Evolutionary conservation across 2,888 invertebrate species (phyloP).

Genomic region (Mellilla xanthometata): DNA sequence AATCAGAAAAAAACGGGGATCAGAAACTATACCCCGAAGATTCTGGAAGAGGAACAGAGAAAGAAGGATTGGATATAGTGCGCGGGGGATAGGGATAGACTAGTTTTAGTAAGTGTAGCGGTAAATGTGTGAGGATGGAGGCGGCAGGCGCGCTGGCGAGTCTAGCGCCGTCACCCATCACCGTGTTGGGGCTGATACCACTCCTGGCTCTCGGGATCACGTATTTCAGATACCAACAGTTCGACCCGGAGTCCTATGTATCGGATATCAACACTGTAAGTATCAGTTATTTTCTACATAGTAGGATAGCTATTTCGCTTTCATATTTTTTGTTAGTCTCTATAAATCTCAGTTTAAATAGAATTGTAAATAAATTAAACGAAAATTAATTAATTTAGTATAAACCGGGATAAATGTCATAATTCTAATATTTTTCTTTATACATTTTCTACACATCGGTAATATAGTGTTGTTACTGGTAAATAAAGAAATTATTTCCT

Average conservation of each 20-base stretch:
- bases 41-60: constrained; percentile 81
- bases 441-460: no score
- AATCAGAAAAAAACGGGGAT: constrained; percentile 82
- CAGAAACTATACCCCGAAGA: constrained; percentile 88
- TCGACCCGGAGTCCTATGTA: constrained; percentile 92
- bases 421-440: no score
- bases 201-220: constrained; percentile 91
- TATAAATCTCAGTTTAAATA: no score
- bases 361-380: no score
- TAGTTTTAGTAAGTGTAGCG: constrained; percentile 72
- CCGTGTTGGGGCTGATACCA: constrained; percentile 89
- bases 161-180: constrained; percentile 84
- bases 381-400: no score
- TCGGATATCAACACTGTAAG: constrained; percentile 87
- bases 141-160: constrained; percentile 80
- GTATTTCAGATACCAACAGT: constrained; percentile 89
- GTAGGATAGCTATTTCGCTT: no score
- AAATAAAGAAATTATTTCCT: no score
- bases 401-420: no score
- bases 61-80: constrained; percentile 85
- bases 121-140: constrained; percentile 76
- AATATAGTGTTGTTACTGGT: no score
- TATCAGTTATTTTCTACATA: constrained; percentile 30
- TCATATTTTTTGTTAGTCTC: no score
- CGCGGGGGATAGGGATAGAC: constrained; percentile 57